These are phyloP conservation scores for Microcebus murinus DNA, from an alignment of 2,113 vertebrate species.

Conservation along the genomic window DNA sequence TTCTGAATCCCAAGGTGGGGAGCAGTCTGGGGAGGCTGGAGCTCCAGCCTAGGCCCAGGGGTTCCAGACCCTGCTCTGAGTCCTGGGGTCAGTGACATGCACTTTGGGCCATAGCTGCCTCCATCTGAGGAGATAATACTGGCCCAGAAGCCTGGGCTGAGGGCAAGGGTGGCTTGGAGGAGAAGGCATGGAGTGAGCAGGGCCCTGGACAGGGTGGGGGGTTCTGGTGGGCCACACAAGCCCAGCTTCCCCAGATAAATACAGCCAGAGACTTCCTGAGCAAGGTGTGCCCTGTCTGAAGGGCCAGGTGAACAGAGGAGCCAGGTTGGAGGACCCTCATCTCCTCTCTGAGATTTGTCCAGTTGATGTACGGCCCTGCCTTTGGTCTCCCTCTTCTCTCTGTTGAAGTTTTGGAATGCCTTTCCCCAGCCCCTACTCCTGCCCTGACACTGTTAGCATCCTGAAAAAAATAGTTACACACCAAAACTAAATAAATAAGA, in stretches of 20 bases:
- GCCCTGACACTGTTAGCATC: not conserved
- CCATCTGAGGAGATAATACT: conserved; percentile 30
- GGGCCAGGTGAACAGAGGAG: not conserved
- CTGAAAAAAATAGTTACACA: not conserved
- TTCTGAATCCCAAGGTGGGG: not conserved
- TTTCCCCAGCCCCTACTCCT: not conserved
- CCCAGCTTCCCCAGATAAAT: not conserved
- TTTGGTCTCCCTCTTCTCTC: not conserved
- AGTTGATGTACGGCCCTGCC: not conserved
- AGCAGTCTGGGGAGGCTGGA: not conserved
- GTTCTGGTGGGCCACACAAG: not conserved
- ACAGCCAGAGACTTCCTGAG: conserved; percentile 51
- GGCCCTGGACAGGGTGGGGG: not conserved
- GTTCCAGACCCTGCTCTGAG: not conserved
- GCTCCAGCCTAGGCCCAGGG: not conserved
- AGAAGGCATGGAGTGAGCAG: not conserved
- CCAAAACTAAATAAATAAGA: conserved; percentile 59
- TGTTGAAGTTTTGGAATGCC: not conserved
- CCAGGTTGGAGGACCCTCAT: not conserved
- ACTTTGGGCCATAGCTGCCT: not conserved
- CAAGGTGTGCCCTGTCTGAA: not conserved
- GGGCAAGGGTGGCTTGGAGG: not conserved
- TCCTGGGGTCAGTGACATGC: not conserved
- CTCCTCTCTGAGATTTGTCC: not conserved
- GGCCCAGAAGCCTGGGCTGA: not conserved